These are phyloP conservation scores for Boloria selene DNA, from an alignment of 2,888 invertebrate species.

Conservation along the genomic window DNA sequence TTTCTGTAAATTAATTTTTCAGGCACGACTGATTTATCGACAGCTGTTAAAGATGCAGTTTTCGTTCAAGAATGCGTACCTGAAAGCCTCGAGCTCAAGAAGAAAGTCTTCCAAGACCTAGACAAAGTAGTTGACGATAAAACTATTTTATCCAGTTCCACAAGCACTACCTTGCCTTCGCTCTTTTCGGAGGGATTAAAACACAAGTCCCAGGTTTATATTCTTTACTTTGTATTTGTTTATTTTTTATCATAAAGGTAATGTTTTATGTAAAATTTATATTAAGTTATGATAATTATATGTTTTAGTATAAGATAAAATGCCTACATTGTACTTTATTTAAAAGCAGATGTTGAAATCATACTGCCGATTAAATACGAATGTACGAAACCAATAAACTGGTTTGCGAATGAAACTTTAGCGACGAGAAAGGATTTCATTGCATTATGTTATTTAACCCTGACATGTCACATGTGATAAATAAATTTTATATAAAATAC, in stretches of 20 bases:
- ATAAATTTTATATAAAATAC: too few relatives aligned
- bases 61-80: constrained; percentile 97
- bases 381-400: too few relatives aligned
- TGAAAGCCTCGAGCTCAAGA: constrained; percentile 92
- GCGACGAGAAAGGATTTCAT: too few relatives aligned
- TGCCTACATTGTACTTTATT: too few relatives aligned
- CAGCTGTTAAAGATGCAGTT: constrained; percentile 88
- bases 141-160: constrained; percentile 95
- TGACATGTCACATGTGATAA: too few relatives aligned
- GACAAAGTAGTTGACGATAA: constrained; percentile 89
- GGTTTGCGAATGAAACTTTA: too few relatives aligned
- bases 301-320: too few relatives aligned
- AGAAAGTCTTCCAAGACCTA: constrained; percentile 88
- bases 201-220: constrained; percentile 83
- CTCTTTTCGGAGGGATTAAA: constrained; percentile 90
- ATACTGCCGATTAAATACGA: too few relatives aligned
- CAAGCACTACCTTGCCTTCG: constrained; percentile 96
- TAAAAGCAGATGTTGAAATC: too few relatives aligned
- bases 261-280: not conserved
- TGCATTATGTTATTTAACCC: too few relatives aligned
- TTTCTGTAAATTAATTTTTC: constrained; percentile 41
- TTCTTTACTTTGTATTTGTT: too few relatives aligned
- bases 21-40: constrained; percentile 86
- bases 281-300: not conserved
- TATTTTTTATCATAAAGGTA: too few relatives aligned